These are phyloP conservation scores for Tetrax tetrax DNA, from an alignment of 2,113 vertebrate species.

Conservation along the genomic window DNA sequence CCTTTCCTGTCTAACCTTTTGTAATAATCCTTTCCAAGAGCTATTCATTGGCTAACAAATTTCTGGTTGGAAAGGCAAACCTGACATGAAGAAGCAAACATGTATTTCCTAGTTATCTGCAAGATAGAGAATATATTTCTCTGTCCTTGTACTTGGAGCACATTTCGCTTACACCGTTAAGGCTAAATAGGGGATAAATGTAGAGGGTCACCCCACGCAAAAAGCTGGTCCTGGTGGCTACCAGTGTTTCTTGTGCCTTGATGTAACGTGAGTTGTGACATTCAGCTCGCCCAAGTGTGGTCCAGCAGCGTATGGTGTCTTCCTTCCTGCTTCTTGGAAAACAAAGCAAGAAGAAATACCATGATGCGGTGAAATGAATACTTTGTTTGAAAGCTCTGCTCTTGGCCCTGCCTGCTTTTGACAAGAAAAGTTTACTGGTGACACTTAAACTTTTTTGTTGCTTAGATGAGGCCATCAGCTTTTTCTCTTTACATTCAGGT, in stretches of 20 bases:
- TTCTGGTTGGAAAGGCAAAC: neutral
- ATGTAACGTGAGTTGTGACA: fast-evolving
- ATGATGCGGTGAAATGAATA: neutral
- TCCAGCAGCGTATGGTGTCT: neutral
- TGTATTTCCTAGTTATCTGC: neutral
- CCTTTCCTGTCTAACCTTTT: neutral
- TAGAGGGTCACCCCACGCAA: neutral
- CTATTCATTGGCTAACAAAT: neutral
- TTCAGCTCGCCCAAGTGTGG: neutral
- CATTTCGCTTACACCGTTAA: neutral
- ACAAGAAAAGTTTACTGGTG: neutral
- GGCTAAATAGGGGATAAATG: neutral
- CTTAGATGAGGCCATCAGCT: neutral
- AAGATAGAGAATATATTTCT: neutral
- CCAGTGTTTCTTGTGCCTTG: neutral
- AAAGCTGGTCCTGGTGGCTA: neutral
- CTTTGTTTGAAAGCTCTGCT: neutral
- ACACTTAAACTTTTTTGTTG: neutral
- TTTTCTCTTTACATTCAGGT: neutral
- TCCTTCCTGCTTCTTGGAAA: neutral
- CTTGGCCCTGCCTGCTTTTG: neutral
- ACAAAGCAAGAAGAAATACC: neutral
- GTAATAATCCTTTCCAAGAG: neutral
- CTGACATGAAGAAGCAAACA: neutral
- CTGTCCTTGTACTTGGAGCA: neutral